These are phyloP conservation scores for Cheilosia vulpina DNA, from an alignment of 2,888 invertebrate genomes.

Conservation along the genomic window DNA sequence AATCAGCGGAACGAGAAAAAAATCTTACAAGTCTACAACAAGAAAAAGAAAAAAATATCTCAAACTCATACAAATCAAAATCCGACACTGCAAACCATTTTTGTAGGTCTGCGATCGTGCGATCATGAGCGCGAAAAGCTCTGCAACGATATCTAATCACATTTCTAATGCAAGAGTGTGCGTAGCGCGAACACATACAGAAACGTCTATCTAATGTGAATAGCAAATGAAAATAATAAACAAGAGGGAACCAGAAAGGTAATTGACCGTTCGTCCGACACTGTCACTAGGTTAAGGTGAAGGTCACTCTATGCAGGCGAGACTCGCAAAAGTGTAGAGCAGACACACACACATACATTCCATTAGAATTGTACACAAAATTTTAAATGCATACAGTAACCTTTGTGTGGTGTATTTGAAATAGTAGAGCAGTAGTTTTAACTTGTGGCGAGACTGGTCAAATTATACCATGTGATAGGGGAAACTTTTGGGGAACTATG, in stretches of 20 bases:
- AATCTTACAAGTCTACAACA: conserved; percentile 16
- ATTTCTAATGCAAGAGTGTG: conserved; percentile 46
- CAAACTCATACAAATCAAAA: conserved; percentile 37
- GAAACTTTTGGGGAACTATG: background rate
- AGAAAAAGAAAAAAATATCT: conserved; percentile 46
- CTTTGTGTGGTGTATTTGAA: background rate
- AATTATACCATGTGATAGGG: background rate
- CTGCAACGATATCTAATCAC: conserved; percentile 46
- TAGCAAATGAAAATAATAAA: conserved; percentile 58
- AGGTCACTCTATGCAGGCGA: conserved; percentile 81
- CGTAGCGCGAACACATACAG: conserved; percentile 16
- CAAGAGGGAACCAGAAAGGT: conserved; percentile 77
- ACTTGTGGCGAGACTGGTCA: background rate
- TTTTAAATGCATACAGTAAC: background rate
- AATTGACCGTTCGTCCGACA: conserved; percentile 84
- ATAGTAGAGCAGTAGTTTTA: background rate
- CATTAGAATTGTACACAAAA: conserved; percentile 30
- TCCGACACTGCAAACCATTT: conserved; percentile 38
- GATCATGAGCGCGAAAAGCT: conserved; percentile 3
- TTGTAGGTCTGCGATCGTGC: conserved; percentile 5
- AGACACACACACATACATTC: conserved; percentile 13
- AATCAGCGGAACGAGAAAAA: conserved; percentile 6
- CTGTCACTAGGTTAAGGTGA: conserved; percentile 84
- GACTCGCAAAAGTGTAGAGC: conserved; percentile 30
- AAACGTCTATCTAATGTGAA: conserved; percentile 59